These are phyloP conservation scores for Nesogale talazaci DNA, from an alignment of 2,113 vertebrate species.

Conservation along the genomic window DNA sequence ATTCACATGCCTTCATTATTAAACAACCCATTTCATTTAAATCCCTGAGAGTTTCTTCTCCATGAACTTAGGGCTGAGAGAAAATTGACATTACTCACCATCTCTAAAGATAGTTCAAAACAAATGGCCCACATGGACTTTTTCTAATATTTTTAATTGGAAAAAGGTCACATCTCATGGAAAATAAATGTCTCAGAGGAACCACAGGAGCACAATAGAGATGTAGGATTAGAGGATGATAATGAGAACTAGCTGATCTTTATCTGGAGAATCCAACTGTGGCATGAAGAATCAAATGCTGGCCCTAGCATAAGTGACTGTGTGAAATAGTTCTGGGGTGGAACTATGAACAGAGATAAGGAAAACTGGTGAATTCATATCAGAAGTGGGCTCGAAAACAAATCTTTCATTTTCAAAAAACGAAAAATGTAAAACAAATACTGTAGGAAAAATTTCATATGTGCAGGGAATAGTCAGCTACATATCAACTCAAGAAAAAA, in stretches of 20 bases:
- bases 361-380: not conserved
- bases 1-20: too few relatives aligned
- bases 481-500: not conserved
- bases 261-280: not conserved
- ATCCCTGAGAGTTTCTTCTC: too few relatives aligned
- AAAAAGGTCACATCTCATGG: too few relatives aligned
- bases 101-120: too few relatives aligned
- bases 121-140: too few relatives aligned
- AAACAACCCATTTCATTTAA: too few relatives aligned
- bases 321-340: not conserved
- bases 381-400: not conserved
- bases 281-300: slow-evolving; percentile 1
- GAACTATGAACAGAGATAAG: not conserved
- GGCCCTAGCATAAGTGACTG: not conserved
- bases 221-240: too few relatives aligned
- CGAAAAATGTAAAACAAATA: not conserved
- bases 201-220: too few relatives aligned
- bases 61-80: too few relatives aligned
- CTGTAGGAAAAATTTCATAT: not conserved
- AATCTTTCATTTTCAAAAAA: not conserved
- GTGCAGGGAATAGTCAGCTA: not conserved
- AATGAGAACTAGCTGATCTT: not conserved
- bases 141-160: too few relatives aligned
- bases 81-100: too few relatives aligned
- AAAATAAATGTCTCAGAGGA: too few relatives aligned